Conservation (phyloP, 2,888 invertebrate species). For the Digitonthophagus gazella region DNA sequence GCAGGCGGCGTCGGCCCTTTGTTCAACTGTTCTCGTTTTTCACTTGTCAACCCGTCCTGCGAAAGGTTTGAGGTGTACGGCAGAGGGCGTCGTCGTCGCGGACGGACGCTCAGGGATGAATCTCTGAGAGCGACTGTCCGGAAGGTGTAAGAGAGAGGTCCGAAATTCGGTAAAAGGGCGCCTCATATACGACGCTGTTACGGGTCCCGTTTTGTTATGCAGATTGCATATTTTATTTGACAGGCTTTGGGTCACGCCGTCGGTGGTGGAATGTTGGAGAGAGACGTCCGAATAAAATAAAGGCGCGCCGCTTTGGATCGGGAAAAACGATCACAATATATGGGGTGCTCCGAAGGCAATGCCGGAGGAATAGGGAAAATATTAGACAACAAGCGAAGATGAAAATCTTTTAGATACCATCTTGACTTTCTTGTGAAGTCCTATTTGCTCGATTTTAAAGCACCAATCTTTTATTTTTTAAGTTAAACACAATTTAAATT, state of each 20-base stretch:
- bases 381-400: not conserved
- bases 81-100: not conserved
- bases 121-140: not conserved
- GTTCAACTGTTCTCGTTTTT: slow-evolving; percentile 6
- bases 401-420: not conserved
- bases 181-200: slow-evolving; percentile 13
- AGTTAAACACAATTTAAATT: not conserved
- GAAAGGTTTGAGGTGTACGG: not conserved
- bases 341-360: not conserved
- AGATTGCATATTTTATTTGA: slow-evolving; percentile 25
- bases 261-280: slow-evolving; percentile 6
- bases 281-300: slow-evolving; percentile 11
- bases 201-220: slow-evolving; percentile 21
- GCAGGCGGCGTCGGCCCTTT: not conserved
- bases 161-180: slow-evolving; percentile 14
- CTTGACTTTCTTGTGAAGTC: not conserved
- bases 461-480: not conserved
- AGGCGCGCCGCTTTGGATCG: not conserved
- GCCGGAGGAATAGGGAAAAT: not conserved
- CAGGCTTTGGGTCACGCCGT: not conserved
- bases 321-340: not conserved
- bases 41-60: not conserved
- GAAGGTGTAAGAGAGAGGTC: not conserved
- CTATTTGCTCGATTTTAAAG: no score
- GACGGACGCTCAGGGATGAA: not conserved